Evolutionary conservation across 1,140 invertebrate genomes (phyloP), one percentile per base, ranked within the genome.

Genomic region (Tenebrio molitor): DNA sequence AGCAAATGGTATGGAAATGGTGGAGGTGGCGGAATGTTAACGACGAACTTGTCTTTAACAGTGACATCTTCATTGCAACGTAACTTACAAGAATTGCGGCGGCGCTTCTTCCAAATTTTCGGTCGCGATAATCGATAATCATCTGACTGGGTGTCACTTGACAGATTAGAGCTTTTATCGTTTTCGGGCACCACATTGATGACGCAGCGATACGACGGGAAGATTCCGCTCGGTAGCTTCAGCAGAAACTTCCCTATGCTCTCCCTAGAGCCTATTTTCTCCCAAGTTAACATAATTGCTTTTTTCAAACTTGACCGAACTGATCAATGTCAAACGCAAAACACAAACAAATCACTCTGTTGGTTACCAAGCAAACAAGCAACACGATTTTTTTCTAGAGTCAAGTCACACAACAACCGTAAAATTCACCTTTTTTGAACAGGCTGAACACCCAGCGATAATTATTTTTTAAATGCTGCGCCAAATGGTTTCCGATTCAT

Each of bases 241-340:
- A 58, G 23, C 12, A 58, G 14, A 29, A 58, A 58, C 29, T 58
- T 58, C n/a, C 50, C 50, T 6, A 58, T 53, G 1, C 8, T 23
- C 16, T 53, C 46, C 21, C 46, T 25, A 4, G 46, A 58, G 5
- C 21, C 5, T 12, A 25, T 58, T 29, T 58, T 58, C 12, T 58
- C 25, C 23, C 23, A 58, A 25, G 50, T 58, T 15, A 25, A 29
- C 21, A 50, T 44, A 19, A 25, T 58, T 29, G 10, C 1, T 44
- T 15, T 17, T 1, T 44, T 15, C 10, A 3, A 2, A 44, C 14
- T 44, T 23, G 6, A 58, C 15, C 6, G 23, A 58, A 50, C 42
- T 23, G 46, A 53, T 53, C 19, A 53, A 53, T 23, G 46, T 53
- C 46, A 53, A 46, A 46, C 14, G 14, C 42, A 46, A 58, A 58